Conservation (phyloP, 2,797 vertebrate species). For the Lemur catta region DNA sequence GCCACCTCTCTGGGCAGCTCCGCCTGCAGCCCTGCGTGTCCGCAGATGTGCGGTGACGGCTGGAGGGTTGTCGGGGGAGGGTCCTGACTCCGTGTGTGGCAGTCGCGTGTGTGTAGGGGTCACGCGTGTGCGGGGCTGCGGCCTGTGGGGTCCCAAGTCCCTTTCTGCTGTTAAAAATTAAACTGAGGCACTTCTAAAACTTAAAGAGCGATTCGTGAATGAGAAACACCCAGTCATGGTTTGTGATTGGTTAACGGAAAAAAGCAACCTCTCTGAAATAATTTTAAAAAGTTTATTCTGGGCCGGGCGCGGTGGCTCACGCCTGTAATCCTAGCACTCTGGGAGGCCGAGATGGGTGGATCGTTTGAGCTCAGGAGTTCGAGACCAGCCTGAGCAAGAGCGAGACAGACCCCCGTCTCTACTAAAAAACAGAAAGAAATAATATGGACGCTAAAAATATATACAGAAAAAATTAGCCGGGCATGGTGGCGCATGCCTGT, state of each 20-base stretch:
- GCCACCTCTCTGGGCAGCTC: not conserved
- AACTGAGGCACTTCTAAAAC: too few relatives aligned
- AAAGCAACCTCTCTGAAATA: not conserved
- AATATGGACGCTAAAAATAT: too few relatives aligned
- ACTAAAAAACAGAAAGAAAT: too few relatives aligned
- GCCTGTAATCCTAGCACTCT: too few relatives aligned
- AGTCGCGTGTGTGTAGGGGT: not conserved
- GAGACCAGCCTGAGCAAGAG: too few relatives aligned
- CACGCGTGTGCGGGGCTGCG: not conserved
- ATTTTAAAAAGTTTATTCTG: not conserved
- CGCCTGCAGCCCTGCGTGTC: not conserved
- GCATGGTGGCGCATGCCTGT: too few relatives aligned
- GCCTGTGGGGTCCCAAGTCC: not conserved
- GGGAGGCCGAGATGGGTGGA: too few relatives aligned
- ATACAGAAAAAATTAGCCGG: too few relatives aligned
- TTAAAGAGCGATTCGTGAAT: not conserved
- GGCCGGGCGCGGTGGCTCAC: too few relatives aligned
- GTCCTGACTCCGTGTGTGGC: not conserved
- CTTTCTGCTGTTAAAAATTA: not conserved
- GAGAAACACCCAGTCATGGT: not conserved
- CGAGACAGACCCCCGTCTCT: too few relatives aligned
- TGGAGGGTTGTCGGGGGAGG: not conserved
- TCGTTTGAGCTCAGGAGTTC: too few relatives aligned
- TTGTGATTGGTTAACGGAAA: not conserved
- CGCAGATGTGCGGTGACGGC: not conserved